Evolutionary conservation across 2,113 vertebrate species (phyloP).

Genomic region (Ramphastos sulfuratus): DNA sequence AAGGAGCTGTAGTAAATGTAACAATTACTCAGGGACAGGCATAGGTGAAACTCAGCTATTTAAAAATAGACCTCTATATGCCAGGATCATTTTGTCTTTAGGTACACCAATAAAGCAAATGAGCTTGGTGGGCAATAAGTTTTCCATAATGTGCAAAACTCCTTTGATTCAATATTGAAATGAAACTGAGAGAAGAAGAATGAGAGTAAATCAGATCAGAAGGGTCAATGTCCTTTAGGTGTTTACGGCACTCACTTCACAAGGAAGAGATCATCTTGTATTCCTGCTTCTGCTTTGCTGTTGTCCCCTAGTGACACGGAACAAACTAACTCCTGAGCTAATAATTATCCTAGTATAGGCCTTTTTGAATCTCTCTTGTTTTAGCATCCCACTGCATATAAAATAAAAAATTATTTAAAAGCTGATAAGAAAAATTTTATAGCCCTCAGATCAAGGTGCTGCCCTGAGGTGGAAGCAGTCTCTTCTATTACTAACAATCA

Average conservation of each 20-base stretch:
- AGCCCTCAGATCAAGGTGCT: not conserved
- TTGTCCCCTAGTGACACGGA: not conserved
- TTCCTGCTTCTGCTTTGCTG: not conserved
- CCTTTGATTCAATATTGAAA: not conserved
- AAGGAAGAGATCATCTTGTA: not conserved
- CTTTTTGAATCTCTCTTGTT: not conserved
- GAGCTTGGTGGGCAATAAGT: not conserved
- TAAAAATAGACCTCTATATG: conserved; percentile 13
- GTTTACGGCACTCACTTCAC: not conserved
- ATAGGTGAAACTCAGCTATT: conserved; percentile 8
- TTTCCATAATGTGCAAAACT: not conserved
- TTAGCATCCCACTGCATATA: not conserved
- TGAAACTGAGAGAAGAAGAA: not conserved
- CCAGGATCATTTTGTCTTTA: not conserved
- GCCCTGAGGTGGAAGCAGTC: not conserved
- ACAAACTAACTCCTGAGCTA: not conserved
- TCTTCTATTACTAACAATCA: not conserved
- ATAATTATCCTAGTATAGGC: not conserved
- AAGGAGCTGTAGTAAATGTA: conserved; percentile 9
- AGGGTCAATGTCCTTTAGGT: not conserved
- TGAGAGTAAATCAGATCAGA: not conserved
- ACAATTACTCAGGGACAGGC: not conserved
- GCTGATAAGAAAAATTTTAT: not conserved
- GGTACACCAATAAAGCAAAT: not conserved
- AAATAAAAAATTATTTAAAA: not conserved